Conservation (phyloP, 2,888 invertebrate genomes). For the Euspilapteryx auroguttella region DNA sequence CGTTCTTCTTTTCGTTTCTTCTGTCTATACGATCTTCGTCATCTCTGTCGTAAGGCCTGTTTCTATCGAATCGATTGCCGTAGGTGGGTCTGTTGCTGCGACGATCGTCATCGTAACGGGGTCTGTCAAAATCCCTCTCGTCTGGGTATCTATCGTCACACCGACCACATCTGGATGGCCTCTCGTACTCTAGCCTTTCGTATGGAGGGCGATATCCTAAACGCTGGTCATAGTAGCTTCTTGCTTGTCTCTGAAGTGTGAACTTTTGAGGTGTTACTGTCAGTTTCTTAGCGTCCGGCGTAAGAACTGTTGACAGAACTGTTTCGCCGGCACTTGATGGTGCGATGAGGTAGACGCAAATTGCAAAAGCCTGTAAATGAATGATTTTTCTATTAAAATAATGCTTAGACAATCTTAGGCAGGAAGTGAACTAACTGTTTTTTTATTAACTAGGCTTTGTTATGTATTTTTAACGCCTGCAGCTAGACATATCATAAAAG, state of each 20-base stretch:
- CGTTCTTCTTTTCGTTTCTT: conserved; percentile 19
- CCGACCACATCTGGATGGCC: conserved; percentile 29
- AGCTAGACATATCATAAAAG: too few species aligned
- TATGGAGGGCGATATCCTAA: conserved; percentile 24
- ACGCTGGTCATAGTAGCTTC: conserved; percentile 39
- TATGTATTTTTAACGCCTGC: too few species aligned
- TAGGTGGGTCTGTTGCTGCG: conserved; percentile 27
- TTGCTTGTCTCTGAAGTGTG: conserved; percentile 26
- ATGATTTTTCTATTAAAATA: too few species aligned
- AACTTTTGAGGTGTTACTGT: conserved; percentile 18
- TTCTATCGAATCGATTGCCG: conserved; percentile 31
- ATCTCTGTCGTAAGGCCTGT: conserved; percentile 11
- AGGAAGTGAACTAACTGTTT: too few species aligned
- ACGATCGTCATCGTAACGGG: conserved; percentile 19
- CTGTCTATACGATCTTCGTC: conserved; percentile 2
- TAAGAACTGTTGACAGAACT: conserved; percentile 23
- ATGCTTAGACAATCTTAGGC: too few species aligned
- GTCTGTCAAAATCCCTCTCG: conserved; percentile 17
- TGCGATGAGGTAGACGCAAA: conserved; percentile 13
- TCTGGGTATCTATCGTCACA: conserved; percentile 17
- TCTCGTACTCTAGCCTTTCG: conserved; percentile 26
- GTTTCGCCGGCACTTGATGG: conserved; percentile 21
- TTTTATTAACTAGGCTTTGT: too few species aligned
- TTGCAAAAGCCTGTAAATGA: too few species aligned
- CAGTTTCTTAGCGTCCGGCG: conserved; percentile 11